Conservation (phyloP, 2,797 vertebrate species). For the Diglossa cyanea region DNA sequence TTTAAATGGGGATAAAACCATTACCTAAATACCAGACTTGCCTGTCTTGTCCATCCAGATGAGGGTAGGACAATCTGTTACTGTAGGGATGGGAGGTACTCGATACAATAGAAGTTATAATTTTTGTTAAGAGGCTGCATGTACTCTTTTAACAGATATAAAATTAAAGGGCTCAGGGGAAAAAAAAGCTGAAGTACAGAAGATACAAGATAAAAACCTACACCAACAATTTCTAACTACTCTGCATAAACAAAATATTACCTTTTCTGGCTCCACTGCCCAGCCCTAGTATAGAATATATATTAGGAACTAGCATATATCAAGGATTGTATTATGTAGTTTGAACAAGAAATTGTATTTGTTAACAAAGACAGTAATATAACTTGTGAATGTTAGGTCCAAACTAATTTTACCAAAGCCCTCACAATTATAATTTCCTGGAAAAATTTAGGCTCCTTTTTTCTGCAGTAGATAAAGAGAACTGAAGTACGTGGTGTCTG, state of each 20-base stretch:
- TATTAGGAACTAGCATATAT: neutral
- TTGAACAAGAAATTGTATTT: neutral
- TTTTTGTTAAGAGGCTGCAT: neutral
- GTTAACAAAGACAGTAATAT: neutral
- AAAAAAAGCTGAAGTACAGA: neutral
- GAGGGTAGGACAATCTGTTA: neutral
- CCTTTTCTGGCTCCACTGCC: neutral
- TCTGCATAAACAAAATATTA: neutral
- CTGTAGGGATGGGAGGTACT: neutral
- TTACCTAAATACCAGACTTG: neutral
- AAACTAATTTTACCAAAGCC: neutral
- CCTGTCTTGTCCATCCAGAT: neutral
- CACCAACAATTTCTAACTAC: neutral
- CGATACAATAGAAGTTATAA: neutral
- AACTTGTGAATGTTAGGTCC: neutral
- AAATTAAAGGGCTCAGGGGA: neutral
- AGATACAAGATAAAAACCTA: neutral
- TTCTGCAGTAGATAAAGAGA: neutral
- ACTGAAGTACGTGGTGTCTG: rapidly evolving
- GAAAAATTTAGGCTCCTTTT: neutral
- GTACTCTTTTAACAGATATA: neutral
- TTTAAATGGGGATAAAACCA: neutral
- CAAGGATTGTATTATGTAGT: neutral
- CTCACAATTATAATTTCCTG: rapidly evolving
- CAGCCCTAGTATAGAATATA: neutral